These are phyloP conservation scores for Gallinago nigripennis DNA, from an alignment of 2,797 vertebrate species.

Conservation along the genomic window DNA sequence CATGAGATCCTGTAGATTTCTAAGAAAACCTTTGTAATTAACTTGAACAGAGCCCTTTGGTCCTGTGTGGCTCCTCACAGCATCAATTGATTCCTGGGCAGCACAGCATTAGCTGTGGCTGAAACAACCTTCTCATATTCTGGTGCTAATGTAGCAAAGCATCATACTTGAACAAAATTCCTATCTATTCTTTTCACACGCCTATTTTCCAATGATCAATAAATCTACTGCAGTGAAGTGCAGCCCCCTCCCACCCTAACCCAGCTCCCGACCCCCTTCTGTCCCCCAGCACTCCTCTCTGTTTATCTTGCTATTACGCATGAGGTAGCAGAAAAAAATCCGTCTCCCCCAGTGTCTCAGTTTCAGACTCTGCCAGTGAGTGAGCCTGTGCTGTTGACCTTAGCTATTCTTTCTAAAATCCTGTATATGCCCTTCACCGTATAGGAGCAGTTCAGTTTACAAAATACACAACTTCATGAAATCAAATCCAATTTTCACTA, in stretches of 20 bases:
- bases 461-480: neutral
- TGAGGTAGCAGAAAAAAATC: neutral
- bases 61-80: neutral
- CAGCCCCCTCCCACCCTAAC: neutral
- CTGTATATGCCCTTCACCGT: neutral
- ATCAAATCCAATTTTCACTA: neutral
- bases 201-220: neutral
- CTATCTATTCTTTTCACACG: neutral
- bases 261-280: neutral
- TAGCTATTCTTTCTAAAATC: neutral
- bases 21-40: neutral
- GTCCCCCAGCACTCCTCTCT: neutral
- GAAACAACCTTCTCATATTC: neutral
- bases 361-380: neutral
- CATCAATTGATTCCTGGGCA: neutral
- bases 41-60: neutral
- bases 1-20: neutral
- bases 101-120: neutral
- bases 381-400: neutral
- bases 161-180: neutral
- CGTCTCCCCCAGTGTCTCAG: neutral
- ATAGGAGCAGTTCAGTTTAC: neutral
- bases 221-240: neutral
- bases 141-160: neutral
- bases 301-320: neutral